Evolutionary conservation across 2,797 vertebrate species (phyloP).

Genomic region (Sarcophilus harrisii): DNA sequence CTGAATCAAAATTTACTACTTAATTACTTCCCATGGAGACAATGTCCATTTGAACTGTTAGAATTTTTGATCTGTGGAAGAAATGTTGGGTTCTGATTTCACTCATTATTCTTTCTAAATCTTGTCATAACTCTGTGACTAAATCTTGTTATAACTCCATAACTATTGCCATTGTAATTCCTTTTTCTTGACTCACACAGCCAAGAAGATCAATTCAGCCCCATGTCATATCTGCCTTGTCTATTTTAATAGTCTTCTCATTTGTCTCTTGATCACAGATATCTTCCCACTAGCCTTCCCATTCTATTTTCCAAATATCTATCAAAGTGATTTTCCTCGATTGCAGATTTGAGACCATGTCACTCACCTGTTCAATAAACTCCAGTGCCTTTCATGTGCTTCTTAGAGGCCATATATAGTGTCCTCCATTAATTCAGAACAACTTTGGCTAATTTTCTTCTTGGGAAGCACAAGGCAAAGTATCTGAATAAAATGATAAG

Average conservation of each 20-base stretch:
- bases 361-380: background rate
- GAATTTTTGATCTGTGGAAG: background rate
- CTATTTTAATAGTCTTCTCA: background rate
- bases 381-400: background rate
- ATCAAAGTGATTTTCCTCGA: background rate
- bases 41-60: constrained; percentile 22
- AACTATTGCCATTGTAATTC: background rate
- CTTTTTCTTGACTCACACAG: background rate
- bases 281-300: background rate
- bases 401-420: too few species aligned
- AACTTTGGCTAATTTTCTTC: too few species aligned
- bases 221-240: background rate
- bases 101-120: constrained; percentile 26
- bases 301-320: background rate
- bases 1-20: background rate
- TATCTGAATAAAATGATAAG: too few species aligned
- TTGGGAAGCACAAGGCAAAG: too few species aligned
- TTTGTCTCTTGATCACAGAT: background rate
- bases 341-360: background rate
- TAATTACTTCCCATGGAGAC: background rate
- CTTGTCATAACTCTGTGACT: background rate
- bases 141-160: background rate
- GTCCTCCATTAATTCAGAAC: too few species aligned
- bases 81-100: constrained; percentile 15
- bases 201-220: background rate